A percentile compares a stretch with the other conserved stretches of the same genome.
These are phyloP conservation scores for Sinocyclocheilus anophthalmus DNA, from an alignment of 2,113 vertebrate genomes.

Conservation along the genomic window DNA sequence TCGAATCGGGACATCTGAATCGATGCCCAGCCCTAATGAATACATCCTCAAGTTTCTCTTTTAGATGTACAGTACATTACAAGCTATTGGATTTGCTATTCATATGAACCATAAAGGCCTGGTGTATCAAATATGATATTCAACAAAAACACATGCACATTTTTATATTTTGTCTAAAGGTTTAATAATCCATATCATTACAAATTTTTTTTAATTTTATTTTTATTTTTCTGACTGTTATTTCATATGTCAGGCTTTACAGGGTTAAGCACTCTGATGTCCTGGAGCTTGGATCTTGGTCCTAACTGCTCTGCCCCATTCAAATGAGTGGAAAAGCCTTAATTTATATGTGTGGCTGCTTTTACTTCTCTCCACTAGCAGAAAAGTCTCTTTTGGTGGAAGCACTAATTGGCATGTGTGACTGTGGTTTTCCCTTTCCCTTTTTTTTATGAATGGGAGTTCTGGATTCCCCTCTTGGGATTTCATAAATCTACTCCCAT, in stretches of 20 bases:
- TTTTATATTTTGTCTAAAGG: neutral
- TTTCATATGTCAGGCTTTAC: neutral
- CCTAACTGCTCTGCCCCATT: constrained; percentile 23
- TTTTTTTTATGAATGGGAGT: constrained; percentile 17
- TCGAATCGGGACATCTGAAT: too few species aligned
- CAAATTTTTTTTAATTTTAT: too few species aligned
- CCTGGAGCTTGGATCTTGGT: neutral
- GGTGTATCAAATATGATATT: too few species aligned
- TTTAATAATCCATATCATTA: neutral
- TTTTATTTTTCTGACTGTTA: neutral
- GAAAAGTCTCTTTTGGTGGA: constrained; percentile 29
- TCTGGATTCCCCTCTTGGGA: constrained; percentile 18
- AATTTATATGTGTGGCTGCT: constrained; percentile 26
- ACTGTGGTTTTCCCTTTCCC: neutral
- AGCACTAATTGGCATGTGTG: constrained; percentile 19
- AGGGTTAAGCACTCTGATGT: neutral
- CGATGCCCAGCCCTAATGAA: too few species aligned
- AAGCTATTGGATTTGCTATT: too few species aligned
- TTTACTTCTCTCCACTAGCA: constrained; percentile 25
- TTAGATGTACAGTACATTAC: too few species aligned
- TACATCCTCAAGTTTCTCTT: too few species aligned
- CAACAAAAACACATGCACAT: too few species aligned
- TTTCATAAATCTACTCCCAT: constrained; percentile 15
- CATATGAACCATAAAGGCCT: too few species aligned
- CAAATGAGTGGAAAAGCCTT: constrained; percentile 39